Evolutionary conservation across 1,140 invertebrate species (phyloP).

Genomic region (Conopomorpha cramerella): DNA sequence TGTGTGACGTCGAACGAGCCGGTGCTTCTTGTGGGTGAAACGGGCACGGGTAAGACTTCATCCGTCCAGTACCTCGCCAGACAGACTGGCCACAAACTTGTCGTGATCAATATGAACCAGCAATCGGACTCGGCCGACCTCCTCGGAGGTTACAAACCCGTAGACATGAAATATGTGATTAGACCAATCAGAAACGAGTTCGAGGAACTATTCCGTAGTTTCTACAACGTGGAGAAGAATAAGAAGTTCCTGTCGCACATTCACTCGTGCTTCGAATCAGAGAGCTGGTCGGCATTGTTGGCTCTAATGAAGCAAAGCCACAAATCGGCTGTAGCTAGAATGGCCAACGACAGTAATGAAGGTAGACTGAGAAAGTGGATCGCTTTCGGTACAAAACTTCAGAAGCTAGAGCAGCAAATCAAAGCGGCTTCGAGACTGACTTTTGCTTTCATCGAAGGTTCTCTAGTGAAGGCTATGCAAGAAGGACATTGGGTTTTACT

Average conservation of each 20-base stretch:
- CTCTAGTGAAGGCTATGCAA: conserved; percentile 86
- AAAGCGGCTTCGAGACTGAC: conserved; percentile 80
- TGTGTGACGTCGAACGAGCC: conserved; percentile 86
- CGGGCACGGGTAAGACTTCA: conserved; percentile 98
- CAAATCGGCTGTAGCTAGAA: conserved; percentile 67
- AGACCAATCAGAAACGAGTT: conserved; percentile 82
- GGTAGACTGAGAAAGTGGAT: conserved; percentile 46
- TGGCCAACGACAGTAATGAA: conserved; percentile 39
- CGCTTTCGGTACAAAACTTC: conserved; percentile 60
- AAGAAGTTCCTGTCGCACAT: conserved; percentile 82
- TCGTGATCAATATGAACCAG: conserved; percentile 99
- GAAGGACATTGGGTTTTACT: conserved; percentile 93
- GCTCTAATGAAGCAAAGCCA: conserved; percentile 79
- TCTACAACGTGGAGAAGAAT: conserved; percentile 84
- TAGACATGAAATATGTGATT: conserved; percentile 86
- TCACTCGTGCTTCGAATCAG: conserved; percentile 72
- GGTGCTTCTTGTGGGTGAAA: conserved; percentile 95
- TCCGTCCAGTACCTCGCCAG: conserved; percentile 91
- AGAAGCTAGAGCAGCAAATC: conserved; percentile 61
- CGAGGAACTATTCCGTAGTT: conserved; percentile 78
- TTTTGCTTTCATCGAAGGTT: conserved; percentile 93
- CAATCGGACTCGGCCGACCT: conserved; percentile 97
- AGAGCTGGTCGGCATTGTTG: conserved; percentile 74
- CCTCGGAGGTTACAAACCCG: conserved; percentile 95
- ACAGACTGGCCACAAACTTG: conserved; percentile 79